phyloP scores from a whole-genome alignment of 2,113 vertebrate genomes.

The Pao palembangensis region DNA sequence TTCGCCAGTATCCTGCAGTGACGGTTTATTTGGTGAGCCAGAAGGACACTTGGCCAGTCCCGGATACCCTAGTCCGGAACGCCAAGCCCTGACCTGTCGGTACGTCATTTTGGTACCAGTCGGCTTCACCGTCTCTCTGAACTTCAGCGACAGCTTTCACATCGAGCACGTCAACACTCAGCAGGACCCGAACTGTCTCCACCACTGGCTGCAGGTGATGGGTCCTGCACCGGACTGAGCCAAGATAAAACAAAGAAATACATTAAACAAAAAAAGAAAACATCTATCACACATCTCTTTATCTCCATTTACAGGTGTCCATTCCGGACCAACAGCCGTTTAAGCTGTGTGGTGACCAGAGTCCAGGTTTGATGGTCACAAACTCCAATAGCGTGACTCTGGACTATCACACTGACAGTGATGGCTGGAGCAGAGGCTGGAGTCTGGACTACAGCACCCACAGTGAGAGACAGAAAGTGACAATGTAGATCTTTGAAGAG shows the following conservation, averaged over 20 bases:
- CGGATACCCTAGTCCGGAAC: constrained; percentile 59
- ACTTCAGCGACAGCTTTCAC: constrained; percentile 71
- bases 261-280: background rate
- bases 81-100: constrained; percentile 61
- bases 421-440: constrained; percentile 69
- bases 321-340: constrained; percentile 31
- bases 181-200: constrained; percentile 46
- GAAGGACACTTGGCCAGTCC: constrained; percentile 71
- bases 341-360: constrained; percentile 68
- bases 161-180: constrained; percentile 59
- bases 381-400: constrained; percentile 61
- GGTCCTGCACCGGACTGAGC: background rate
- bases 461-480: constrained; percentile 55
- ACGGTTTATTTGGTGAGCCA: constrained; percentile 64
- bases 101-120: constrained; percentile 67
- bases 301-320: constrained; percentile 46
- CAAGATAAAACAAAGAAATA: background rate
- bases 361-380: constrained; percentile 62
- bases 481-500: background rate
- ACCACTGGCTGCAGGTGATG: constrained; percentile 74
- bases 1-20: constrained; percentile 63
- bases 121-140: constrained; percentile 67
- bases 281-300: background rate
- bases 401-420: constrained; percentile 66
- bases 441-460: constrained; percentile 72